phyloP scores from a whole-genome alignment of 2,113 vertebrate species.

The Crotalus viridis region DNA sequence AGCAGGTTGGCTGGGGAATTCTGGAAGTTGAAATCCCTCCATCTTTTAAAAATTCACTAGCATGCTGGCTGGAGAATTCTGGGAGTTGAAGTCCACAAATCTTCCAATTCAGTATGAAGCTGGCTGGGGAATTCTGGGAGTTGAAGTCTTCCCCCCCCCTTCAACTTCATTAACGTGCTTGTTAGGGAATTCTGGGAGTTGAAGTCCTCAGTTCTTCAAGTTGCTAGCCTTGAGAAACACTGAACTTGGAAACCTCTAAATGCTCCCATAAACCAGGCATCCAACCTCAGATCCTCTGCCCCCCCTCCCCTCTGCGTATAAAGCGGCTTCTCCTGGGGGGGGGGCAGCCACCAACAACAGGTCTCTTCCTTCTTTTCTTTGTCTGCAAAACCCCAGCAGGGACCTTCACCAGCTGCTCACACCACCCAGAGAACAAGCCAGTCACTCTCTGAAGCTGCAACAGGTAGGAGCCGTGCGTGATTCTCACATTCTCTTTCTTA shows the following conservation, averaged over 20 bases:
- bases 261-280: neutral
- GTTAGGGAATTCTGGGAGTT: neutral
- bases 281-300: neutral
- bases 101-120: no score
- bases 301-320: neutral
- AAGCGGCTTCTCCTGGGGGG: neutral
- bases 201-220: neutral
- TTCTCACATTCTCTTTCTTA: neutral
- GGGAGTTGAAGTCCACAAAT: neutral
- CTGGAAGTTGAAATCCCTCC: no score
- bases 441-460: neutral
- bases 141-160: no score
- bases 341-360: neutral
- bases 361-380: neutral
- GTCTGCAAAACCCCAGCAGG: neutral
- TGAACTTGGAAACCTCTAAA: neutral
- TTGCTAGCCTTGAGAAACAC: neutral
- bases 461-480: neutral
- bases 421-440: neutral
- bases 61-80: neutral
- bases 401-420: neutral
- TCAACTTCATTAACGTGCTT: fast-evolving
- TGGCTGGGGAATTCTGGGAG: neutral
- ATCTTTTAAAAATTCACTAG: no score
- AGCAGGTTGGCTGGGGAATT: no score